Base-by-base conservation (phyloP, 2,888 invertebrate genomes). In the Eilema sororculum region DNA sequence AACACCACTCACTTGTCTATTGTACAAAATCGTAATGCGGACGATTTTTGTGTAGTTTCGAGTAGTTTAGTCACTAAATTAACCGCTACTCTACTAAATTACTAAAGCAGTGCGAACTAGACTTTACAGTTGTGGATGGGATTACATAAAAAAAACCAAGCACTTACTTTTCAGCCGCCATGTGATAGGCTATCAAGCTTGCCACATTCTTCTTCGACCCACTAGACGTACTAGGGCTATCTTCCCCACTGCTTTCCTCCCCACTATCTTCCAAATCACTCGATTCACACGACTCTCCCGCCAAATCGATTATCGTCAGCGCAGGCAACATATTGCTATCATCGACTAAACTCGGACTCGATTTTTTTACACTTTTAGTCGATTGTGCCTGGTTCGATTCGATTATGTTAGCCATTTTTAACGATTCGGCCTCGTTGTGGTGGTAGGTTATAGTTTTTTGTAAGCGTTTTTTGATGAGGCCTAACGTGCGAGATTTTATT, bases 141-240 rank as follows among this genome's bases (percentile, higher is more conserved):
- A 41, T 41, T 41, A 16, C 13, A 16, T 58, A 12, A 10, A 12
- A n/a, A 25, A 20, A 16, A 22, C 24, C 30, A 41, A 71, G 56
- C 58, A 85, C 90, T 90, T 75, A 94, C 94, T 87, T 93, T 70
- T 91, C 90, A 63, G 93, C 93, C 0, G 86, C 90, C 6, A 78
- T 75, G 71, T 95, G 93, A 75, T 93, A 94, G n/a, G 79, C 68
- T 63, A 87, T 78, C 79, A 93, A 80, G 73, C 87, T 81, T 2
- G 72, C 66, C 3, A 76, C 74, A 67, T 85, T 85, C 69, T 66
- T 82, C 72, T 79, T 79, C 56, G 46, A 71, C 58, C 77, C 83
- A 60, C 62, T 74, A 68, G 73, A 71, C 1, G 79, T 76, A 37
- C 63, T 74, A 4, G 72, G 73, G 63, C 72, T 78, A 65, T 78